Base-by-base conservation (phyloP, 2,888 invertebrate genomes). In the Rhagonycha lutea region DNA sequence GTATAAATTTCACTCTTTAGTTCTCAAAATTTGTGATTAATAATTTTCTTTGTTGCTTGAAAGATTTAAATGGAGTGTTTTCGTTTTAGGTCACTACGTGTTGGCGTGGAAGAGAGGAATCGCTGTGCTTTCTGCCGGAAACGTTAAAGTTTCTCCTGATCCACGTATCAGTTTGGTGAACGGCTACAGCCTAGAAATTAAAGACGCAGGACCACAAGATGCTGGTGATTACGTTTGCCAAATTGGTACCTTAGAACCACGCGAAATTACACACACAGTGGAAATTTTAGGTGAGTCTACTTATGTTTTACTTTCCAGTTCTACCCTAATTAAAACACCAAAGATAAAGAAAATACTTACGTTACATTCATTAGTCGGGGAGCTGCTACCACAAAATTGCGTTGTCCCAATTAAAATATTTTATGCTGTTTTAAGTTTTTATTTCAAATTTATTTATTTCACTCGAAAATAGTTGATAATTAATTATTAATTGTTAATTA, bases 201-300 rank as follows among this genome's bases (percentile, higher is more conserved):
- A 90, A 80, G 91, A 92, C 82, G 91, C 91, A 29, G 90, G 90
- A 80, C 90, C 92, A 65, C 90, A 91, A 85, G 92, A 93, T 86
- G 92, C 91, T 47, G 92, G 92, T 24, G 92, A 92, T 87, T 92
- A 92, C 84, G 90, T 92, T 76, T 93, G 92, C 86, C 92, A 92
- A 87, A 91, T 93, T 82, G 92, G 91, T 79, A 92, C 91, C 60
- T 88, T 92, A 82, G 90, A 91, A 79, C 92, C 92, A 29, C 88
- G 90, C 78, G 92, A 92, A 88, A 91, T 92, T 81, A 91, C 91
- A 72, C 92, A 92, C 84, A 92, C 92, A 67, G 90, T 93, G 63
- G 92, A 92, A 86, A 92, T 93, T 84, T 87, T 92, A 75, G 92
- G 92, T 92, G 86, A 91, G 91, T 88, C 47, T 14, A 24, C 26